These are phyloP conservation scores for Cynopterus sphinx DNA, from an alignment of 2,797 vertebrate species.

Conservation along the genomic window DNA sequence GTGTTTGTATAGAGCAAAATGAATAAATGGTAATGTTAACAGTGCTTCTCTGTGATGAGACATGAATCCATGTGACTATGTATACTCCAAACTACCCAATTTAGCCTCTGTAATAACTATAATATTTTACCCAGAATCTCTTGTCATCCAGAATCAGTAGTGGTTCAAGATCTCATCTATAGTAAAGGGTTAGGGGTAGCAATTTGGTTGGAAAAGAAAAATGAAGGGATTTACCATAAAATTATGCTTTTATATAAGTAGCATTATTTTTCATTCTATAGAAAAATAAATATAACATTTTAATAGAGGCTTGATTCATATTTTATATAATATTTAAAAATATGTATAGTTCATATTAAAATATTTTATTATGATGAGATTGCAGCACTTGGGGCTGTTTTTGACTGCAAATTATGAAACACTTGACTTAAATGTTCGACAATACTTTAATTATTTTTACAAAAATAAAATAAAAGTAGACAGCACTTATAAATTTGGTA, in stretches of 20 bases:
- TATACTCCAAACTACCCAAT: neutral
- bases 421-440: too few species aligned
- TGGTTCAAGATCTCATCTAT: neutral
- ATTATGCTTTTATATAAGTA: neutral
- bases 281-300: neutral
- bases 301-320: neutral
- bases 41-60: neutral
- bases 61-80: neutral
- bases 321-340: neutral
- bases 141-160: neutral
- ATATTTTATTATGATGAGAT: too few species aligned
- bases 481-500: too few species aligned
- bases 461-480: too few species aligned
- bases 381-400: too few species aligned
- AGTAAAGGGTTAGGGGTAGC: neutral
- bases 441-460: too few species aligned
- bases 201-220: neutral
- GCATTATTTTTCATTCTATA: neutral
- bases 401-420: too few species aligned
- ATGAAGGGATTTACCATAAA: neutral
- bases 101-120: neutral
- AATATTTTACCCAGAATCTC: too few species aligned
- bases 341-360: too few species aligned
- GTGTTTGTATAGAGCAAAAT: neutral
- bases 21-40: neutral